Conservation (phyloP, 2,113 vertebrate species). For the Aramus guarauna region DNA sequence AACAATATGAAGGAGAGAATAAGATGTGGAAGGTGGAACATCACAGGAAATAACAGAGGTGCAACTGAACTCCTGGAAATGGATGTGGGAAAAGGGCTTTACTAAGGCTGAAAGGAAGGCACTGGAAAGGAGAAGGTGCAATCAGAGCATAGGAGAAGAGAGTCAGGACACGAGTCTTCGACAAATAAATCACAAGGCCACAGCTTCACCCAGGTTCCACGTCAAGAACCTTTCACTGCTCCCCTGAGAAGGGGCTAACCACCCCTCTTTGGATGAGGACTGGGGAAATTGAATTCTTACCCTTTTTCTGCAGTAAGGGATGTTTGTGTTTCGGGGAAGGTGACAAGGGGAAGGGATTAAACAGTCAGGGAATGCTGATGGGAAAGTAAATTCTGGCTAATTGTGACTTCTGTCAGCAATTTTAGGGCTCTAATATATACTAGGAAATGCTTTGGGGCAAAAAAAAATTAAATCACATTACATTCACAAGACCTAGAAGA, state of each 20-base stretch:
- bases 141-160: not conserved
- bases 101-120: not conserved
- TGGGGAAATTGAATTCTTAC: not conserved
- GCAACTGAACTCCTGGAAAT: not conserved
- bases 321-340: not conserved
- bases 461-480: not conserved
- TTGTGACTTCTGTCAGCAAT: not conserved
- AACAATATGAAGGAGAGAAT: not conserved
- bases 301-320: not conserved
- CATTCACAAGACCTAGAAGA: not conserved
- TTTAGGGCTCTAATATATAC: not conserved
- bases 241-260: not conserved
- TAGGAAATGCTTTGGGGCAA: not conserved
- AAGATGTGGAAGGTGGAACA: not conserved
- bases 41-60: not conserved
- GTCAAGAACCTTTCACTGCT: not conserved
- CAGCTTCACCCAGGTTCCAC: not conserved
- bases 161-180: not conserved
- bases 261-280: not conserved
- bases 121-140: not conserved
- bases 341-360: not conserved
- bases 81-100: not conserved
- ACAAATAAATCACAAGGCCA: not conserved
- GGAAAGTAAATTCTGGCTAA: not conserved
- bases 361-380: not conserved